Percentiles rank a stretch among this genome's conserved stretches.
These are phyloP conservation scores for Apteryx mantelli DNA, from an alignment of 2,113 vertebrate genomes.

Conservation along the genomic window DNA sequence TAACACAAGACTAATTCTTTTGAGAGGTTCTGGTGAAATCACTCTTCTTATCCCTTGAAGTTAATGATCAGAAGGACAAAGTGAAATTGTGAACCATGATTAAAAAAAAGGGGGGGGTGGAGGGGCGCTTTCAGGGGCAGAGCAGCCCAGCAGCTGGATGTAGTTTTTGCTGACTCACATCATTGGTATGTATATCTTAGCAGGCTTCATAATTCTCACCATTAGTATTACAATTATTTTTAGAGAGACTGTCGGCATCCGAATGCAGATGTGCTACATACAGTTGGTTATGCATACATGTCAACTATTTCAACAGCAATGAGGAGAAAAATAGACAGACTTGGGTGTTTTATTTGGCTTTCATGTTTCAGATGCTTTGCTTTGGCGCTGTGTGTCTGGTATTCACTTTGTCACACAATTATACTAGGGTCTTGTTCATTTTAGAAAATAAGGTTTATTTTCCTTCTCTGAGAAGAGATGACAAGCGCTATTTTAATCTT, in stretches of 20 bases:
- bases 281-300: neutral
- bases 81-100: slow-evolving; percentile 34
- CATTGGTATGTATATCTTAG: neutral
- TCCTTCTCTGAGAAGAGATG: slow-evolving; percentile 31
- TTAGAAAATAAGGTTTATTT: slow-evolving; percentile 56
- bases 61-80: slow-evolving; percentile 64
- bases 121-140: neutral
- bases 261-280: slow-evolving; percentile 14
- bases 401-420: slow-evolving; percentile 30
- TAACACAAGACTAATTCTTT: neutral
- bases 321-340: neutral
- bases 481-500: slow-evolving; percentile 63
- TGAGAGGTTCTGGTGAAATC: slow-evolving; percentile 9
- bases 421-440: neutral
- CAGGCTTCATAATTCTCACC: neutral
- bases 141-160: neutral
- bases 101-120: neutral
- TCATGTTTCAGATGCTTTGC: neutral
- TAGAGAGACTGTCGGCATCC: neutral
- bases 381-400: neutral
- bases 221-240: slow-evolving; percentile 38
- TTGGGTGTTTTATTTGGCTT: slow-evolving; percentile 28
- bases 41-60: slow-evolving; percentile 49
- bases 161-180: slow-evolving; percentile 38
- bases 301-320: neutral